phyloP scores from a whole-genome alignment of 2,888 invertebrate genomes.

The Mythimna ferrago region DNA sequence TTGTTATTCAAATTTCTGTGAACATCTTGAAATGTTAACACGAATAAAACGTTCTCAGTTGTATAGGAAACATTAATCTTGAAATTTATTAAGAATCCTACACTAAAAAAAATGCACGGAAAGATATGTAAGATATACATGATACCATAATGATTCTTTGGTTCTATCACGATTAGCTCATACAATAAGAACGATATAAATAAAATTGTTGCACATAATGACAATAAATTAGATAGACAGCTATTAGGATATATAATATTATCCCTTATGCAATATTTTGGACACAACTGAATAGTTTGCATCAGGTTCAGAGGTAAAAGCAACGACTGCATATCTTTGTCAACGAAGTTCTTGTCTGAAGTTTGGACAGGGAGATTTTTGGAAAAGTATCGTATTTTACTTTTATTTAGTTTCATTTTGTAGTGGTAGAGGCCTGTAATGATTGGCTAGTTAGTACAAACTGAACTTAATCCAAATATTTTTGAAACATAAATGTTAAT shows the following conservation, averaged over 20 bases:
- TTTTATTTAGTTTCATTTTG: neutral
- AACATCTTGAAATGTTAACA: slow-evolving; percentile 19
- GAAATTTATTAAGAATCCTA: neutral
- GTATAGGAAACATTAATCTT: neutral
- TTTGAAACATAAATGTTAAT: neutral
- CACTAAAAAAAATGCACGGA: neutral
- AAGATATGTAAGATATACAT: neutral
- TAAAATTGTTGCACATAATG: slow-evolving; percentile 2
- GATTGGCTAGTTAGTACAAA: neutral
- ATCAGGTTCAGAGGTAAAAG: slow-evolving; percentile 19
- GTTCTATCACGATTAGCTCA: neutral
- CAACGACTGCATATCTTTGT: slow-evolving; percentile 26
- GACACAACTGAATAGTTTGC: slow-evolving; percentile 2
- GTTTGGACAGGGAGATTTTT: neutral
- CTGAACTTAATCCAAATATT: neutral
- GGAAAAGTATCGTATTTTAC: neutral
- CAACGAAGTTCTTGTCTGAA: neutral
- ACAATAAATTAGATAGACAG: neutral
- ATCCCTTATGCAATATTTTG: slow-evolving; percentile 21
- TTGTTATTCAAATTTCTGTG: slow-evolving; percentile 11
- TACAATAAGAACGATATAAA: neutral
- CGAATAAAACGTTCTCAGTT: neutral
- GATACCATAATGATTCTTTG: neutral
- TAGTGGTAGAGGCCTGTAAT: neutral
- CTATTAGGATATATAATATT: slow-evolving; percentile 13